Evolutionary conservation across 2,888 invertebrate genomes (phyloP).

Genomic region (Schrankia costaestrigalis): DNA sequence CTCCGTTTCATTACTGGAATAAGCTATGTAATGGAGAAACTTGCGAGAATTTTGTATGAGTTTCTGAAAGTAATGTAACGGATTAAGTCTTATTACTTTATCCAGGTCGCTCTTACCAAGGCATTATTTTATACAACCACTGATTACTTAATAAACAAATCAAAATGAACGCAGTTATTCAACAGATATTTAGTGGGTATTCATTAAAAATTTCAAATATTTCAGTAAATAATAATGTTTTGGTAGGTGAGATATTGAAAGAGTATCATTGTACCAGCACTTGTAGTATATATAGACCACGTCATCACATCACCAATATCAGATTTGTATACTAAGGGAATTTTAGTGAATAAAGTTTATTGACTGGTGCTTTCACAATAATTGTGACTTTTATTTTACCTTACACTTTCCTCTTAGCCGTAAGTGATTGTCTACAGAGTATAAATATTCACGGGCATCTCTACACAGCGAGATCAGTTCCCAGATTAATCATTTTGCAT

Average conservation of each 20-base stretch:
- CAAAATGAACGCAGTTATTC: neutral
- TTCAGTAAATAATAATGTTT: too few species aligned
- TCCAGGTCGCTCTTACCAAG: constrained; percentile 8
- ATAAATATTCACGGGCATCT: too few species aligned
- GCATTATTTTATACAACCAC: too few species aligned
- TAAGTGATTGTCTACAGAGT: too few species aligned
- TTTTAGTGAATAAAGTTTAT: constrained; percentile 77
- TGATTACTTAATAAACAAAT: neutral
- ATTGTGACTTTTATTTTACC: constrained; percentile 67
- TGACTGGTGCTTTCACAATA: constrained; percentile 81
- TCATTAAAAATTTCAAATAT: too few species aligned
- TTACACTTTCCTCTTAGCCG: too few species aligned
- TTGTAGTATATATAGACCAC: constrained; percentile 36
- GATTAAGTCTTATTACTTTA: constrained; percentile 17
- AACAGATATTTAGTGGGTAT: neutral
- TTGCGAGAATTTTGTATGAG: constrained; percentile 15
- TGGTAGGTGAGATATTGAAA: constrained; percentile 6
- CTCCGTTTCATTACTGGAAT: constrained; percentile 29
- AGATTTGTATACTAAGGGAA: constrained; percentile 70
- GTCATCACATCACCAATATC: constrained; percentile 40
- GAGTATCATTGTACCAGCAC: too few species aligned
- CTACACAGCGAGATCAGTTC: too few species aligned
- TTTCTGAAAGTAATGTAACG: constrained; percentile 23
- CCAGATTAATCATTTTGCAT: too few species aligned
- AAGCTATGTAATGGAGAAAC: constrained; percentile 21